Evolutionary conservation across 2,888 invertebrate species (phyloP).

Genomic region (Agrotis puta): DNA sequence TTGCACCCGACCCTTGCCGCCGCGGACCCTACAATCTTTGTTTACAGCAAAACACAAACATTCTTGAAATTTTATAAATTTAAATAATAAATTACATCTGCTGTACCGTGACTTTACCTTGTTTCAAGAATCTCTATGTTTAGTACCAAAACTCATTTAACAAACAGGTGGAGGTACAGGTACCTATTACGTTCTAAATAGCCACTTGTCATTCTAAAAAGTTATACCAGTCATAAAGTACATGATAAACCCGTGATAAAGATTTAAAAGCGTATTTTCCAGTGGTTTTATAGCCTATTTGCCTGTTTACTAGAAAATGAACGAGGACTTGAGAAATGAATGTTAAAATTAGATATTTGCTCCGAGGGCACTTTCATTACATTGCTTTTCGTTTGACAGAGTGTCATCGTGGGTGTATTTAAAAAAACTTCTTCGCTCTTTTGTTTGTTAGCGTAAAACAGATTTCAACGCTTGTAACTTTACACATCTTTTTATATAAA

Average conservation of each 20-base stretch:
- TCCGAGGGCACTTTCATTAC: conserved; percentile 52
- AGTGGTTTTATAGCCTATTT: conserved; percentile 66
- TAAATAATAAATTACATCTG: conserved; percentile 63
- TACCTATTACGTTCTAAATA: conserved; percentile 46
- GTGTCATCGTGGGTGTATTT: conserved; percentile 33
- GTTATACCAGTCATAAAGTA: conserved; percentile 61
- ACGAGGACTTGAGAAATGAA: conserved; percentile 59
- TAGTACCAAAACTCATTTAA: conserved; percentile 38
- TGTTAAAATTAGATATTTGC: conserved; percentile 61
- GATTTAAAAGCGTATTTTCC: conserved; percentile 65
- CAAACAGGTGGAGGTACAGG: conserved; percentile 34
- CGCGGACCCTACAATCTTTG: conserved; percentile 80
- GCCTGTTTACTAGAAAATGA: conserved; percentile 63
- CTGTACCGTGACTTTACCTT: conserved; percentile 37
- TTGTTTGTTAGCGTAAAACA: conserved; percentile 7
- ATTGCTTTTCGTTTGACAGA: conserved; percentile 48
- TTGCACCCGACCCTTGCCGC: conserved; percentile 85
- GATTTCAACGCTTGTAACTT: neutral
- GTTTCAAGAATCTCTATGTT: conserved; percentile 47
- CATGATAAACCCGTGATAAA: conserved; percentile 66
- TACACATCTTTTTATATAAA: neutral
- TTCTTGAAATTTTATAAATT: conserved; percentile 80
- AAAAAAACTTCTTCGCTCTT: conserved; percentile 18
- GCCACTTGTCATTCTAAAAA: conserved; percentile 60
- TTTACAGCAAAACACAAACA: conserved; percentile 82